Evolutionary conservation across 2,888 invertebrate species (phyloP).

Genomic region (Plebejus melissa): DNA sequence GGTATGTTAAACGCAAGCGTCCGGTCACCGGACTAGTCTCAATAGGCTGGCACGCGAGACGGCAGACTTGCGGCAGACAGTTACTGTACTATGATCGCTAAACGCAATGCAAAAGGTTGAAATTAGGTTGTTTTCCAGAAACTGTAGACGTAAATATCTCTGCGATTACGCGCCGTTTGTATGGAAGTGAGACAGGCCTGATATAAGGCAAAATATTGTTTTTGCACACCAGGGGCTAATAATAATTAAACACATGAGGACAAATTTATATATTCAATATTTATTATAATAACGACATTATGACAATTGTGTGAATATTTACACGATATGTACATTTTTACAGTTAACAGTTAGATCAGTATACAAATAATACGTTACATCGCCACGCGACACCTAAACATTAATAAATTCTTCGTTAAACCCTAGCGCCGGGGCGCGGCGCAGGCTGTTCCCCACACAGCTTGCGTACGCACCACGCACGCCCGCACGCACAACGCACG

Average conservation of each 20-base stretch:
- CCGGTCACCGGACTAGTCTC: too few relatives aligned
- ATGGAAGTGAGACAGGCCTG: too few relatives aligned
- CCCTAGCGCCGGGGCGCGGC: slow-evolving; percentile 52
- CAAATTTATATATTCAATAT: slow-evolving; percentile 39
- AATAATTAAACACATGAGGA: slow-evolving; percentile 21
- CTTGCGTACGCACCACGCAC: slow-evolving; percentile 33
- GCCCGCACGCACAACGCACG: slow-evolving; percentile 30
- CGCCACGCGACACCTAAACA: slow-evolving; percentile 64
- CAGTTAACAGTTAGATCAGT: slow-evolving; percentile 48
- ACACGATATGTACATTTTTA: slow-evolving; percentile 77
- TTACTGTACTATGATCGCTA: too few relatives aligned
- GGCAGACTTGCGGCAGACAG: too few relatives aligned
- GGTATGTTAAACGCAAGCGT: too few relatives aligned
- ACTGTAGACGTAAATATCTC: too few relatives aligned
- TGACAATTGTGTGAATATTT: slow-evolving; percentile 67
- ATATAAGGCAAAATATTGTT: too few relatives aligned
- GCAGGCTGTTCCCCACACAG: slow-evolving; percentile 29
- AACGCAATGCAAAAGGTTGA: too few relatives aligned
- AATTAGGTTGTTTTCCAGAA: too few relatives aligned
- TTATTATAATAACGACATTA: slow-evolving; percentile 68
- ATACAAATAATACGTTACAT: slow-evolving; percentile 62
- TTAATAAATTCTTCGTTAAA: slow-evolving; percentile 75
- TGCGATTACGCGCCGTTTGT: too few relatives aligned
- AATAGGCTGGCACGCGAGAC: too few relatives aligned
- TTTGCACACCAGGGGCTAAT: too few relatives aligned